Evolutionary conservation across 2,888 invertebrate species (phyloP), one percentile per base, ranked within the genome.

Genomic region (Rhamnusium bicolor): DNA sequence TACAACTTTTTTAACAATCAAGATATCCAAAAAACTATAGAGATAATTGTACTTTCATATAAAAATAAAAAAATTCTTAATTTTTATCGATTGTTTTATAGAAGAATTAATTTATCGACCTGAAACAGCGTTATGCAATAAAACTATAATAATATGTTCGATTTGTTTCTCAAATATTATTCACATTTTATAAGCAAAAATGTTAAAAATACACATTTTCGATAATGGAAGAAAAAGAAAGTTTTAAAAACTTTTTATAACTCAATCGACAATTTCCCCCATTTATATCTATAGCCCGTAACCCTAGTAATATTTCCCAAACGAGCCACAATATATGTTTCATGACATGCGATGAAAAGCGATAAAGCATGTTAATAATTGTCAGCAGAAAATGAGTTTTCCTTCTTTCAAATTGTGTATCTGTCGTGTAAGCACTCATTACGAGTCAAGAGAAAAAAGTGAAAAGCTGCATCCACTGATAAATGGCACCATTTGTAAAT

Each of bases 401-500:
- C n/a, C 47, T 47, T 12, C 32, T 62, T 62, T 62, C 27, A 32
- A 10, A 19, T 19, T 46, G 21, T n/a, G 27, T 58, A 51, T 27
- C 24, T 10, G 46, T 62, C 54, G 53, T 46, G 70, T 54, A 51
- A 40, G 63, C 53, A 53, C 54, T 65, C 65, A 61, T 46, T 18
- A 19, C 61, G 51, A 12, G 27, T 29, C 16, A 53, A 53, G 40
- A 10, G 58, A 51, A 69, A 69, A 69, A 69, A 61, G 69, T 40
- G 54, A 46, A 63, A 47, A 47, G 56, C 61, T 21, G 47, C 70
- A 70, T 63, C 63, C 14, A 27, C 32, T 51, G 51, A 79, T 79
- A 78, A 79, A 79, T 76, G 56, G 70, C 74, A 69, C 66, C 79
- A 79, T 78, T 79, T 78, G 77, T 76, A 77, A 79, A 74, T 69